Evolutionary conservation across 2,888 invertebrate species (phyloP).

Genomic region (Tipula confusa): DNA sequence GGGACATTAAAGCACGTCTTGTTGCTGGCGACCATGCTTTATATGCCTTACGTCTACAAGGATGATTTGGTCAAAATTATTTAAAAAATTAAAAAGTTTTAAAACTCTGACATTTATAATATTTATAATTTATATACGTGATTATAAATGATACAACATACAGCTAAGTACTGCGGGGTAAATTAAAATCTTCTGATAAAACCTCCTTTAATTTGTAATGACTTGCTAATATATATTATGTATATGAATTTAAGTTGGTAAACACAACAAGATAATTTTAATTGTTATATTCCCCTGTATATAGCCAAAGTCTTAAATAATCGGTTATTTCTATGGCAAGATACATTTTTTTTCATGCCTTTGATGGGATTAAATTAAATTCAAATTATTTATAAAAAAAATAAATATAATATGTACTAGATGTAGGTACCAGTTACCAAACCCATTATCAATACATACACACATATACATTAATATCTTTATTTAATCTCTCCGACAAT

Average conservation of each 20-base stretch:
- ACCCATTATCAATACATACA: background rate
- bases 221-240: background rate
- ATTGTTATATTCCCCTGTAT: background rate
- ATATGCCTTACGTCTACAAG: too few relatives aligned
- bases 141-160: too few relatives aligned
- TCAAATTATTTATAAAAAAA: background rate
- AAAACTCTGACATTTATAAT: too few relatives aligned
- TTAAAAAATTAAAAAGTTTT: too few relatives aligned
- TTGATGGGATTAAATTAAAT: constrained; percentile 12
- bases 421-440: background rate
- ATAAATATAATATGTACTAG: too few relatives aligned
- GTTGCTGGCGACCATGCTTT: too few relatives aligned
- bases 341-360: background rate
- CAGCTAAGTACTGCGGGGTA: too few relatives aligned
- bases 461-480: background rate
- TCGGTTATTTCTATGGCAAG: background rate
- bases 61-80: too few relatives aligned
- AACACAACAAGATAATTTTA: background rate
- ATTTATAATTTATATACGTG: too few relatives aligned
- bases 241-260: background rate
- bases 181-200: background rate
- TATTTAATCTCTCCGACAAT: background rate
- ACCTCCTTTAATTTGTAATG: background rate
- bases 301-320: background rate
- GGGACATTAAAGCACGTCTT: too few relatives aligned